Evolutionary conservation across 1,140 invertebrate species (phyloP).

Genomic region (Meteorus sp.): DNA sequence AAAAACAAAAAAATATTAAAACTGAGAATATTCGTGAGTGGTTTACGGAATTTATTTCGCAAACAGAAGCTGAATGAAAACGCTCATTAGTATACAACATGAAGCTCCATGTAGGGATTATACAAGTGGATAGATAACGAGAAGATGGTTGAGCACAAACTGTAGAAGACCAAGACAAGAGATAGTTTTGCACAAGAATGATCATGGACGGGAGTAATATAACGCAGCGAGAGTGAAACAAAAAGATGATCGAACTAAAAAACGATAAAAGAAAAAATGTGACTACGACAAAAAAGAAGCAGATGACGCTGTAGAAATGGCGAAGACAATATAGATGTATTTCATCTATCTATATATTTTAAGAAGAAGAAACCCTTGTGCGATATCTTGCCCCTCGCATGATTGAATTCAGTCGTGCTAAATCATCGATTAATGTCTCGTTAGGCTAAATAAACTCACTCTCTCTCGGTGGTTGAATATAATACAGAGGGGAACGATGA

Average conservation of each 20-base stretch:
- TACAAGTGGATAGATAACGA: conserved; percentile 18
- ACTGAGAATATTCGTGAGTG: neutral
- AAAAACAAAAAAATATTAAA: no score
- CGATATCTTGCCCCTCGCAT: conserved; percentile 53
- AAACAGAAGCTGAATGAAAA: conserved; percentile 15
- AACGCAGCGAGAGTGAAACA: no score
- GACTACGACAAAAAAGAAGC: conserved; percentile 13
- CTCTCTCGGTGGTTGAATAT: neutral
- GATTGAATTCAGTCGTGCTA: conserved; percentile 48
- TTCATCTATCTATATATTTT: conserved; percentile 19
- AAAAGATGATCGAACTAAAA: neutral
- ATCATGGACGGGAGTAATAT: no score
- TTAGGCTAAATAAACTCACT: conserved; percentile 40
- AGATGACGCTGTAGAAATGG: conserved; percentile 12
- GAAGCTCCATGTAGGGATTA: conserved; percentile 18
- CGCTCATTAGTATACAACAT: conserved; percentile 25
- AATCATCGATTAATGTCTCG: conserved; percentile 57
- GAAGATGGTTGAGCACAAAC: conserved; percentile 11
- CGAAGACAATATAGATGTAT: conserved; percentile 22
- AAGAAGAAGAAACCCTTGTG: conserved; percentile 27
- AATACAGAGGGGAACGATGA: neutral
- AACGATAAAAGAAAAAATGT: neutral
- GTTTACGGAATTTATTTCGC: conserved; percentile 1
- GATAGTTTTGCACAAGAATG: no score
- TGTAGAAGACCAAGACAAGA: no score